Percentiles rank a stretch among this genome's conserved stretches.
Conservation (phyloP, 1,140 invertebrate genomes). For the Drosophila varians region DNA sequence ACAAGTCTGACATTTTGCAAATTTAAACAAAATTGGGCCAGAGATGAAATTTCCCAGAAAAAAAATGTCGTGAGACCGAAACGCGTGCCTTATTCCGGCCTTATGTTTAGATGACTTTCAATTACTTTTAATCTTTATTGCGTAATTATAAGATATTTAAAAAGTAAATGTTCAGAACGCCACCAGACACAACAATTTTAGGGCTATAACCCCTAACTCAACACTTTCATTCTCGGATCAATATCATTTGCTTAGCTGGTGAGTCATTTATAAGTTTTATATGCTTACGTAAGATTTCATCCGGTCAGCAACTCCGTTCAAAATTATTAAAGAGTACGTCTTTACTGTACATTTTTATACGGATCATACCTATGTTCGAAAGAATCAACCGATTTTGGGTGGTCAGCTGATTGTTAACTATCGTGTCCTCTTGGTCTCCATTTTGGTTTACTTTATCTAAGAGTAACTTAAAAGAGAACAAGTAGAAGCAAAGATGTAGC, state of each 20-base stretch:
- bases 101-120: conserved; percentile 72
- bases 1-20: conserved; percentile 10
- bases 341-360: no score
- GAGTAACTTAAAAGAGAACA: conserved; percentile 57
- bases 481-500: conserved; percentile 16
- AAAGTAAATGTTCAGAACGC: neutral
- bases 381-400: neutral
- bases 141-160: conserved; percentile 4
- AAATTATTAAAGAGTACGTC: no score
- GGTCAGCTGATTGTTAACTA: neutral
- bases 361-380: neutral
- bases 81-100: conserved; percentile 78
- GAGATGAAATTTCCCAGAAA: conserved; percentile 18
- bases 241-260: neutral
- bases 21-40: conserved; percentile 26
- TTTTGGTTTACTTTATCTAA: conserved; percentile 8
- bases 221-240: neutral
- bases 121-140: conserved; percentile 30
- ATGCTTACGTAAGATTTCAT: neutral
- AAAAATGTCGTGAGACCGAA: conserved; percentile 44
- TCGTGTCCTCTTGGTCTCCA: neutral
- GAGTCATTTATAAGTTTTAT: neutral
- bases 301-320: no score
- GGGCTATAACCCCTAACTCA: neutral
- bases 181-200: neutral